Base-by-base conservation (phyloP, 2,888 invertebrate genomes). In the Chymomyza fuscimana region DNA sequence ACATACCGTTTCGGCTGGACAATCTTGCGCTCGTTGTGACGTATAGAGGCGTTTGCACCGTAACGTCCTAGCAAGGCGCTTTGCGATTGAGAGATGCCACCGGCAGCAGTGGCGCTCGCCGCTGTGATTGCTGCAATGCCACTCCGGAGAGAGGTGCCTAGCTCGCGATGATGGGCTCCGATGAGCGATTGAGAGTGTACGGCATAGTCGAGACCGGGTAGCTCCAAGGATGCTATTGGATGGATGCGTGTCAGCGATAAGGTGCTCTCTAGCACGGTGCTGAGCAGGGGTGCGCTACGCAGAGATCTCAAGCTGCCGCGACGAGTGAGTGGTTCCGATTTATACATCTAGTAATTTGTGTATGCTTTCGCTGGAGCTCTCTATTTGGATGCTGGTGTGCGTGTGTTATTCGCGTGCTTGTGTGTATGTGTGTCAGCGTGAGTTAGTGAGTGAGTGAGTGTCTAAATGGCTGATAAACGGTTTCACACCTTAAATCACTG, bases 231-330 rank as follows among this genome's bases (percentile, higher is more conserved):
- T 67, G 91, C 83, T 76, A 91, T 92, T 82, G 92, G 91, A 86
- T 91, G 92, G 79, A 92, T 92, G 85, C 92, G 91, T 80, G 91
- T 91, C 82, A 92, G 81, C 78, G 92, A 92, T 71, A 92, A 88
- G 63, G 92, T 91, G 82, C 91, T 92, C 83, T 92, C 92, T 78
- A 92, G 86, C 64, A 92, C 91, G 81, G 92, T 91, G 80, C 91
- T 92, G 72, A 92, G 90, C 82, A 92, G 80, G 72, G 92, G 92
- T 71, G 92, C 92, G 83, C 92, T 92, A 86, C 92, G 90, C 78
- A 92, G 91, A 84, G 92, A 92, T 91, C 92, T 91, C 82, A 92
- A 89, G 88, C 92, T 92, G 91, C 91, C 91, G 86, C 91, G 92
- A 84, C 91, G 89, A 81, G 89, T 90, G 76, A 90, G 76, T n/a